Evolutionary conservation across 2,113 vertebrate species (phyloP).

Genomic region (Crotophaga sulcirostris): DNA sequence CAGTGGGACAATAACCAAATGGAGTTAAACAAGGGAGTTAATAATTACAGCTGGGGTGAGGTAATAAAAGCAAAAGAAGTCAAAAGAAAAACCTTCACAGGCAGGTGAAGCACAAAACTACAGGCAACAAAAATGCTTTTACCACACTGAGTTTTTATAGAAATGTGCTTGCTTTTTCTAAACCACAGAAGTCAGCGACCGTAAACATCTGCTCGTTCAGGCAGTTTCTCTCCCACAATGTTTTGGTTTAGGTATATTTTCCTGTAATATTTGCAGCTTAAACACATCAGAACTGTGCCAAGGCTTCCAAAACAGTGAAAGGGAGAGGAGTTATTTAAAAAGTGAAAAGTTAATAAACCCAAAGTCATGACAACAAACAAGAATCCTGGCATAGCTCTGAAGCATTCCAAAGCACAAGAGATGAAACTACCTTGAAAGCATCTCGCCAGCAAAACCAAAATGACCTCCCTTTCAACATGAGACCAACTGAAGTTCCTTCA

Average conservation of each 20-base stretch:
- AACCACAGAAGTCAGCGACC: slow-evolving; percentile 14
- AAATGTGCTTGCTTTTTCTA: background rate
- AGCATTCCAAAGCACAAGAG: background rate
- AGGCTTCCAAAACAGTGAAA: background rate
- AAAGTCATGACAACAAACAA: background rate
- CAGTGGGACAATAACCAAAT: background rate
- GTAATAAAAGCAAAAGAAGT: background rate
- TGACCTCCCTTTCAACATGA: background rate
- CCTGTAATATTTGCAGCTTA: slow-evolving; percentile 24
- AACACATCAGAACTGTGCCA: slow-evolving; percentile 43
- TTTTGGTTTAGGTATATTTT: slow-evolving; percentile 55
- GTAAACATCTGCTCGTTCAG: slow-evolving; percentile 49
- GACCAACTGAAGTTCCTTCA: background rate
- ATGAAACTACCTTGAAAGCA: background rate
- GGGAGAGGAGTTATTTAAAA: background rate
- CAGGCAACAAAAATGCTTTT: background rate
- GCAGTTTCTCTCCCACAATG: slow-evolving; percentile 39
- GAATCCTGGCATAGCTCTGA: background rate
- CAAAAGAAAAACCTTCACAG: background rate
- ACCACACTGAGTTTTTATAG: background rate
- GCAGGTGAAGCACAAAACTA: background rate
- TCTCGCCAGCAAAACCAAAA: background rate
- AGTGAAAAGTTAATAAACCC: background rate
- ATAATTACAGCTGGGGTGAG: background rate
- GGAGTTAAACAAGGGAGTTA: background rate